Evolutionary conservation across 2,113 vertebrate species (phyloP), one percentile per base, ranked within the genome.

Genomic region (Amphilophus citrinellus): DNA sequence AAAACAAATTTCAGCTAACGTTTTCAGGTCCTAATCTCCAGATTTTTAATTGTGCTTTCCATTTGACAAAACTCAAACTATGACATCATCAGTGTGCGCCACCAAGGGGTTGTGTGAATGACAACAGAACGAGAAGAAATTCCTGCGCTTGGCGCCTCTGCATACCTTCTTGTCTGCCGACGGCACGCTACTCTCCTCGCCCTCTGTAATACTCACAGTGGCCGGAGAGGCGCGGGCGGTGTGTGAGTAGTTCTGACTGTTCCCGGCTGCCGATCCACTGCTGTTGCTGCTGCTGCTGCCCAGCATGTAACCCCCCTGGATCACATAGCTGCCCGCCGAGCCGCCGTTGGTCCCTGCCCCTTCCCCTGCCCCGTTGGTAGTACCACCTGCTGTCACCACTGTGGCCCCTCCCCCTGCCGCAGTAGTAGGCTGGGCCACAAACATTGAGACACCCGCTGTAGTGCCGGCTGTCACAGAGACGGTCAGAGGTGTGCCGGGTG

Each of bases 271-370:
- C 61, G 89, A 92, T 65, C 94, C 94, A 1, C 91, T 90, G 80
- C 93, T 90, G 2, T 89, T 89, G 88, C 91, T 90, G 8, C 90
- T 89, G 84, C 93, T 86, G 83, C 91, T 88, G 90, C 97, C 95
- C 90, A 98, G 93, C 97, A 98, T 97, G 94, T 97, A 98, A 88
- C 97, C 97, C 60, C 97, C 97, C 89, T 98, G 97, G 95, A 98
- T 98, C 91, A 98, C 97, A 37, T 98, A 98, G 95, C 97, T 98
- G 37, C 83, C 96, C 7, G 77, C n/a, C 61, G 79, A 27, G 24
- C 94, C 94, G 35, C 94, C 94, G 15, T 96, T 95, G 80, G 94
- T 94, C 56, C 94, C 95, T 9, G 93, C 87, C 76, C 92, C 96
- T 32, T 96, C 95, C 76, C 89, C 95, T 14, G 95, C 83, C 61